A percentile compares a stretch with the other conserved stretches of the same genome.
Evolutionary conservation across 2,888 invertebrate genomes (phyloP).

Genomic region (Sericinus montela): DNA sequence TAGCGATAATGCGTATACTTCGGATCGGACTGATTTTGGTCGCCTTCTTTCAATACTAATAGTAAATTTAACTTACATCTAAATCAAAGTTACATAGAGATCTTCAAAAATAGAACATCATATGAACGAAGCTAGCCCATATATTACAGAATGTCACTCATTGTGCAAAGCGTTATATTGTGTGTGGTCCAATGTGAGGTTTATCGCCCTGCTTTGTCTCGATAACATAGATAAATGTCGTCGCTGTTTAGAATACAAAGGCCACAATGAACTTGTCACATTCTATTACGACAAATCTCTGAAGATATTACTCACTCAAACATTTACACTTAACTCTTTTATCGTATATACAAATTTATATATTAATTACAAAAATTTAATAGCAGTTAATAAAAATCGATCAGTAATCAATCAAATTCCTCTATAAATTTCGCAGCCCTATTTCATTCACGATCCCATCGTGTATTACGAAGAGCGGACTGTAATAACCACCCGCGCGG

Average conservation of each 20-base stretch:
- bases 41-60: too few relatives aligned
- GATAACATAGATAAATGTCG: slow-evolving; percentile 77
- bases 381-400: slow-evolving; percentile 23
- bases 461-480: slow-evolving; percentile 70
- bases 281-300: slow-evolving; percentile 67
- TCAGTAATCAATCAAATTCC: slow-evolving; percentile 68
- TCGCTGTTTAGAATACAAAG: slow-evolving; percentile 69
- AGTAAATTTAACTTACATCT: slow-evolving; percentile 16
- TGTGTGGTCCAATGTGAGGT: slow-evolving; percentile 77
- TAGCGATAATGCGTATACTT: too few relatives aligned
- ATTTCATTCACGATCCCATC: slow-evolving; percentile 75
- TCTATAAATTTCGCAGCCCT: slow-evolving; percentile 74
- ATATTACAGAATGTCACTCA: slow-evolving; percentile 66
- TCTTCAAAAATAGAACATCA: slow-evolving; percentile 57
- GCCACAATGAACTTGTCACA: slow-evolving; percentile 66
- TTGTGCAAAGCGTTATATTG: slow-evolving; percentile 68
- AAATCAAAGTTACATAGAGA: slow-evolving; percentile 52
- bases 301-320: slow-evolving; percentile 15
- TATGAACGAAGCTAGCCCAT: slow-evolving; percentile 60
- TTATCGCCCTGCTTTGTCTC: slow-evolving; percentile 74
- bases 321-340: slow-evolving; percentile 16
- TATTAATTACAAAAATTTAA: slow-evolving; percentile 41
- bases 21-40: too few relatives aligned
- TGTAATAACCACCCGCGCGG: slow-evolving; percentile 75
- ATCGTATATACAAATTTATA: slow-evolving; percentile 35